These are phyloP conservation scores for Serilophus lunatus DNA, from an alignment of 2,113 vertebrate species.

Conservation along the genomic window DNA sequence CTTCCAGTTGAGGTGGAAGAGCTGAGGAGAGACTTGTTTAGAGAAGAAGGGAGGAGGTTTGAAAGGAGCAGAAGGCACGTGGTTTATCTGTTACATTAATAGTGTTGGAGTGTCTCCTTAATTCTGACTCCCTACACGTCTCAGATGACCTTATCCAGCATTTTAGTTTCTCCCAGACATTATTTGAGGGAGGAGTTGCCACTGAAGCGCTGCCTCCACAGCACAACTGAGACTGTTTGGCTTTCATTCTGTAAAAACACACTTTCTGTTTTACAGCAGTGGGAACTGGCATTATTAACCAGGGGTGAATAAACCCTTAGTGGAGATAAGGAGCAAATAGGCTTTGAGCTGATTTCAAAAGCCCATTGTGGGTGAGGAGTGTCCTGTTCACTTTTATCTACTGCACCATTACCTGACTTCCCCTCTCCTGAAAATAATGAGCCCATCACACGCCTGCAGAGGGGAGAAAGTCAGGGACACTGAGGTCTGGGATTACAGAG, in stretches of 20 bases:
- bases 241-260: constrained; percentile 30
- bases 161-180: background rate
- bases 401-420: background rate
- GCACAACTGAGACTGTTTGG: background rate
- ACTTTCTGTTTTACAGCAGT: constrained; percentile 46
- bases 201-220: background rate
- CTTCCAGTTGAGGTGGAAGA: background rate
- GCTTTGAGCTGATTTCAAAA: background rate
- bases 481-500: background rate
- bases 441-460: background rate
- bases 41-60: background rate
- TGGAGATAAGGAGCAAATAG: background rate
- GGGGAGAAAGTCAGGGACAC: background rate
- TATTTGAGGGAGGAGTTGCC: background rate
- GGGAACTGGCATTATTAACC: background rate
- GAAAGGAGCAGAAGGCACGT: background rate
- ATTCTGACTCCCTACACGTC: background rate
- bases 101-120: background rate
- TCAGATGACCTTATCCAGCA: background rate
- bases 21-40: background rate
- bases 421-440: background rate
- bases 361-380: background rate
- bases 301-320: background rate
- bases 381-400: background rate
- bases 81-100: background rate